Conservation (phyloP, 2,113 vertebrate genomes). For the Heloderma charlesbogerti region DNA sequence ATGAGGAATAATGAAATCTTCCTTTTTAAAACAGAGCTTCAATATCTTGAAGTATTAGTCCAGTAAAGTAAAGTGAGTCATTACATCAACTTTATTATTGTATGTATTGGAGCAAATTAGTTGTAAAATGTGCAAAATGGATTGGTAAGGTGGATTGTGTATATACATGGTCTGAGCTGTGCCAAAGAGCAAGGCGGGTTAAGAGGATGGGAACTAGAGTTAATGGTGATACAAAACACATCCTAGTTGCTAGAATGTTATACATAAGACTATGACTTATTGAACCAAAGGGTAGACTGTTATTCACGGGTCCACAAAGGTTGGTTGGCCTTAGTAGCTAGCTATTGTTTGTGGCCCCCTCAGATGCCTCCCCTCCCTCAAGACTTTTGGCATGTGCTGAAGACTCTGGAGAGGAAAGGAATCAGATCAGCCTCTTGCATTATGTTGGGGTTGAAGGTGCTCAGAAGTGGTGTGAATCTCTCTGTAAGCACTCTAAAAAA, state of each 20-base stretch:
- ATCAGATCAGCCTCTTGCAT: not conserved
- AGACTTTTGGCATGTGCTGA: not conserved
- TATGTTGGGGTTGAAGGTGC: not conserved
- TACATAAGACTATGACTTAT: too few species aligned
- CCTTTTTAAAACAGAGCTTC: not conserved
- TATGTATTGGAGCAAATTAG: not conserved
- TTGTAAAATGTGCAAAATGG: not conserved
- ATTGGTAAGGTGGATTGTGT: not conserved
- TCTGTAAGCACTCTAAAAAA: not conserved
- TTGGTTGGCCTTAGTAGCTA: not conserved
- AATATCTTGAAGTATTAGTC: not conserved
- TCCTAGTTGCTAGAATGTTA: not conserved
- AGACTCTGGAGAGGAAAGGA: too few species aligned
- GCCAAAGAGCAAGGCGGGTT: not conserved
- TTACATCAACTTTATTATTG: not conserved
- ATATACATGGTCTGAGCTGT: not conserved
- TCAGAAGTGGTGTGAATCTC: not conserved
- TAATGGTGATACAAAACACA: not conserved
- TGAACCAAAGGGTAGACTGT: not conserved
- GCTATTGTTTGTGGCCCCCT: not conserved
- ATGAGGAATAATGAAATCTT: accelerated
- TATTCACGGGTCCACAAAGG: not conserved
- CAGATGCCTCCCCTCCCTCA: too few species aligned
- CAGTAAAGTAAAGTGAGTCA: not conserved
- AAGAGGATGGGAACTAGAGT: not conserved